Percentiles rank a stretch among this genome's conserved stretches.
Evolutionary conservation across 1,140 invertebrate genomes (phyloP).

Genomic region (Leptinotarsa defecta): DNA sequence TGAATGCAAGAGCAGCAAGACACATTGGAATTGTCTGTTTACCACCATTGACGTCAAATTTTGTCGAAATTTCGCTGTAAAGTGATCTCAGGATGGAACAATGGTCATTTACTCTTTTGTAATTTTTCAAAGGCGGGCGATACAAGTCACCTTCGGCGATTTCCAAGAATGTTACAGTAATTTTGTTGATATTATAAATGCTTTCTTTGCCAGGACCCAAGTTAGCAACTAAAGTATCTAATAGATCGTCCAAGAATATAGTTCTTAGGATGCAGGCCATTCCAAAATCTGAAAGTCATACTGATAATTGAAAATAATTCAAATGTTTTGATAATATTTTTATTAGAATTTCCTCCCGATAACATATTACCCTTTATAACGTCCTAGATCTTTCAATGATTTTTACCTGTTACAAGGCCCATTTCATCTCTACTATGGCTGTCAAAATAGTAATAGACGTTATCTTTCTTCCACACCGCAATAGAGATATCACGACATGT

Average conservation of each 20-base stretch:
- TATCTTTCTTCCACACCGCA: constrained; percentile 56
- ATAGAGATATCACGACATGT: constrained; percentile 57
- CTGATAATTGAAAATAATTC: too few species aligned
- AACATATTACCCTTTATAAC: too few species aligned
- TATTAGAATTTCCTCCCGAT: too few species aligned
- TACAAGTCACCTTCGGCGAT: constrained; percentile 36
- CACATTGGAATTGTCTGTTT: constrained; percentile 52
- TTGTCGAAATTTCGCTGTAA: constrained; percentile 37
- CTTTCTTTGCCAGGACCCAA: constrained; percentile 40
- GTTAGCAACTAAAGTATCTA: constrained; percentile 42
- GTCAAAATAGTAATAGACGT: constrained; percentile 58
- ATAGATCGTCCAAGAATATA: constrained; percentile 39
- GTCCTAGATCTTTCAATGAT: background rate
- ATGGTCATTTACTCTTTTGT: constrained; percentile 39
- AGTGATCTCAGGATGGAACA: constrained; percentile 46
- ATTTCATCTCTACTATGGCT: constrained; percentile 60
- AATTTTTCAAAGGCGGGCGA: constrained; percentile 45
- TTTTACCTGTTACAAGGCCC: constrained; percentile 47
- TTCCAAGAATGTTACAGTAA: constrained; percentile 42
- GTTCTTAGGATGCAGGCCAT: constrained; percentile 47
- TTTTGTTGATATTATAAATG: constrained; percentile 48
- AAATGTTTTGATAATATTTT: too few species aligned
- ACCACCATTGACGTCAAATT: constrained; percentile 45
- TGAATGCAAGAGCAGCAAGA: constrained; percentile 46
- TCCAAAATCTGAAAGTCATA: constrained; percentile 39